Evolutionary conservation across 2,888 invertebrate genomes (phyloP).

Genomic region (Lumbricus terrestris): DNA sequence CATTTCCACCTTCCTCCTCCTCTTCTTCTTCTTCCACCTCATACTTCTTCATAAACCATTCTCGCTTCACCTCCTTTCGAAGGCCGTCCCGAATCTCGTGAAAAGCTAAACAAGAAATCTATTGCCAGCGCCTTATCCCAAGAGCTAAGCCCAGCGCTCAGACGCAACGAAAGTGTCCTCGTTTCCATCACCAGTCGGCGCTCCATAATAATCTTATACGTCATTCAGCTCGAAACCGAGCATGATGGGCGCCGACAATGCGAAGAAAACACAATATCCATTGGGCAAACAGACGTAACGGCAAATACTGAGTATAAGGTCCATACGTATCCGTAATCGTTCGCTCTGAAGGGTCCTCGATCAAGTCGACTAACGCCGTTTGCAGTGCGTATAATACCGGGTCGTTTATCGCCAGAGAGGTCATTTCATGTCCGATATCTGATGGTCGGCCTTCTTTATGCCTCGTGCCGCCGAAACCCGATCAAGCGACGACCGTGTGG

Average conservation of each 20-base stretch:
- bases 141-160: not conserved
- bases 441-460: not conserved
- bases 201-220: not conserved
- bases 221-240: not conserved
- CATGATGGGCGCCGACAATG: not conserved
- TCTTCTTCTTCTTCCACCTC: not conserved
- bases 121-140: not conserved
- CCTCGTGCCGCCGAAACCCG: not conserved
- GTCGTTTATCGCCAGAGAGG: not conserved
- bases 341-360: not conserved
- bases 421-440: not conserved
- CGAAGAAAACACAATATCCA: not conserved
- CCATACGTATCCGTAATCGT: not conserved
- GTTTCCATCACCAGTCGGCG: not conserved
- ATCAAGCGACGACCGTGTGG: not conserved
- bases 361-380: not conserved
- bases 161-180: too few relatives aligned
- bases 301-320: not conserved
- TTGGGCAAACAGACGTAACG: not conserved
- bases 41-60: not conserved
- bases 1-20: not conserved
- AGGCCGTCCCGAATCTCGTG: not conserved
- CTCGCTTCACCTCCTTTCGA: not conserved
- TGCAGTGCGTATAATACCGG: not conserved
- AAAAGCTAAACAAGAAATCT: conserved; percentile 3